Conservation (phyloP, 2,888 invertebrate species). For the Metopia argyrocephala region DNA sequence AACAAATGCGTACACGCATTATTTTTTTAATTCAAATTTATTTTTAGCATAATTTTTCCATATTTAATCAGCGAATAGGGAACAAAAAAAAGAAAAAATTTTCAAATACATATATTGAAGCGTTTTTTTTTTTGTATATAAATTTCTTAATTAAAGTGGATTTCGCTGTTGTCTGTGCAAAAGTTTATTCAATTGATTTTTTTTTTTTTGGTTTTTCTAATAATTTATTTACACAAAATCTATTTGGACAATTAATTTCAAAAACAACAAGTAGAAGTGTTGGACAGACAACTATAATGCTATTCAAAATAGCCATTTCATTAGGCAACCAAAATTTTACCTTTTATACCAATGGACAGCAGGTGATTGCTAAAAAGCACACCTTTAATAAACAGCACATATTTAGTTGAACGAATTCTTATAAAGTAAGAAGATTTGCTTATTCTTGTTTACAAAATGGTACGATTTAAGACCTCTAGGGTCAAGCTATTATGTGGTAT, state of each 20-base stretch:
- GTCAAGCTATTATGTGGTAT: too few relatives aligned
- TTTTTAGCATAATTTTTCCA: slow-evolving; percentile 47
- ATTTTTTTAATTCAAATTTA: neutral
- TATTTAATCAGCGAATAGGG: slow-evolving; percentile 15
- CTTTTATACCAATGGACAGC: neutral
- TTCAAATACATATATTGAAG: too few relatives aligned
- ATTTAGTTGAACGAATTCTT: too few relatives aligned
- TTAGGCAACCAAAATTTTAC: neutral
- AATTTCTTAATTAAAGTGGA: slow-evolving; percentile 49
- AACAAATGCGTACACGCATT: slow-evolving; percentile 45
- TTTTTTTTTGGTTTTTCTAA: slow-evolving; percentile 2
- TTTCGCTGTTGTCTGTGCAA: too few relatives aligned
- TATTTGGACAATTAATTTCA: neutral
- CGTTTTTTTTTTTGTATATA: slow-evolving; percentile 17
- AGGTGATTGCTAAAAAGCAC: neutral
- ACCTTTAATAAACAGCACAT: too few relatives aligned
- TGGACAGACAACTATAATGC: neutral
- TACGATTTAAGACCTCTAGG: too few relatives aligned
- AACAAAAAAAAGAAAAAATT: neutral
- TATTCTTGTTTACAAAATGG: too few relatives aligned
- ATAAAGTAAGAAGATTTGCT: too few relatives aligned
- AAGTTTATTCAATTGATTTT: too few relatives aligned
- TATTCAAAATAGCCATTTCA: neutral
- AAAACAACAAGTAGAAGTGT: neutral
- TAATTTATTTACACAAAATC: slow-evolving; percentile 21